Evolutionary conservation across 2,113 vertebrate species (phyloP).

Genomic region (Todiramphus chloris): DNA sequence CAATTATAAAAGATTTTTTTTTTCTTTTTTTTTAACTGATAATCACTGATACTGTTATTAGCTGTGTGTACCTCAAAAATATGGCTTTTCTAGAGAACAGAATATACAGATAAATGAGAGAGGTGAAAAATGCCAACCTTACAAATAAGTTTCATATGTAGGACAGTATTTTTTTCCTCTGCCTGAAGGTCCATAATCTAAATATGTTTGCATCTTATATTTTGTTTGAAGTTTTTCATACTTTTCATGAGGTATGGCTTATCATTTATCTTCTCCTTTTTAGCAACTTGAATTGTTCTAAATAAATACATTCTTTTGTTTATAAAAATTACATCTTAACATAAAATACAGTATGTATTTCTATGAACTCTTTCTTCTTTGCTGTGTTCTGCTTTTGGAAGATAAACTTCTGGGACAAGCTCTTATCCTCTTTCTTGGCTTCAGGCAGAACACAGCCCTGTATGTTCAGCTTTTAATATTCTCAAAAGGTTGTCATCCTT

Average conservation of each 20-base stretch:
- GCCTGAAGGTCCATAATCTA: background rate
- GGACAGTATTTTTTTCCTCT: background rate
- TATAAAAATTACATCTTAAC: background rate
- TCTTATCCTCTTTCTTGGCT: background rate
- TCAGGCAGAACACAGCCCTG: background rate
- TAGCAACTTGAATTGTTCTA: background rate
- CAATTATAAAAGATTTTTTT: background rate
- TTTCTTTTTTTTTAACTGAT: background rate
- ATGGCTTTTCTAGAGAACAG: background rate
- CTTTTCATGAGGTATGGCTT: background rate
- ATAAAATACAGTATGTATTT: background rate
- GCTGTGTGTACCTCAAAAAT: background rate
- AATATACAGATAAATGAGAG: background rate
- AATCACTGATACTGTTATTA: background rate
- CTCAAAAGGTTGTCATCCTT: background rate
- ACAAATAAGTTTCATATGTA: background rate
- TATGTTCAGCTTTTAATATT: background rate
- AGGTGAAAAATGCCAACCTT: background rate
- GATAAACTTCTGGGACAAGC: background rate
- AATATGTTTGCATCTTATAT: background rate
- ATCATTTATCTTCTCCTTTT: background rate
- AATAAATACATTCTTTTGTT: background rate
- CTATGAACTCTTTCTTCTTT: background rate
- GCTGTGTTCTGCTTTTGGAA: background rate
- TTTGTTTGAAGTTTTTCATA: background rate